phyloP scores from a whole-genome alignment of 2,888 invertebrate genomes.

The Drosophila paramelanica region DNA sequence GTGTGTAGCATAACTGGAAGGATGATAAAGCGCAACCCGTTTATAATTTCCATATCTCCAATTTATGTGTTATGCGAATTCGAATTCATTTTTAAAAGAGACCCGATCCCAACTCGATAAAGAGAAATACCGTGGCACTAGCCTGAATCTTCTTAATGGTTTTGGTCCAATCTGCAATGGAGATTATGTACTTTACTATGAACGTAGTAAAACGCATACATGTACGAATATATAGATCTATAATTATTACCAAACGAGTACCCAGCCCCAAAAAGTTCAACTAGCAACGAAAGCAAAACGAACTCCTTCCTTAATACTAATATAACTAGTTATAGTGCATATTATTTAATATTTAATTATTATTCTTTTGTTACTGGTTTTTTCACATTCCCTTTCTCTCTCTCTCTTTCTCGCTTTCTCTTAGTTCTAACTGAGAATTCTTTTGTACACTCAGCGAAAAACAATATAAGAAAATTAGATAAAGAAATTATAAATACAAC shows the following conservation, averaged over 20 bases:
- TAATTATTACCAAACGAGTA: slow-evolving; percentile 5
- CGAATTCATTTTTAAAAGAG: slow-evolving; percentile 36
- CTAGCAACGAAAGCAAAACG: slow-evolving; percentile 1
- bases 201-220: slow-evolving; percentile 81
- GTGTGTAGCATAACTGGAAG: slow-evolving; percentile 53
- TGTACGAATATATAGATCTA: slow-evolving; percentile 16
- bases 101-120: slow-evolving; percentile 19
- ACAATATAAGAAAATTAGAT: too few species aligned
- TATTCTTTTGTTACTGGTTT: slow-evolving; percentile 16
- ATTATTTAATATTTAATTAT: slow-evolving; percentile 9
- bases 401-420: not conserved
- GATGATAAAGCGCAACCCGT: slow-evolving; percentile 16
- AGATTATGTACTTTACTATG: slow-evolving; percentile 85
- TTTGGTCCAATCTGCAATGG: slow-evolving; percentile 85
- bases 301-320: slow-evolving; percentile 5
- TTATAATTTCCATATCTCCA: slow-evolving; percentile 47
- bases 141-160: slow-evolving; percentile 85
- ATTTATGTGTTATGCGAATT: slow-evolving; percentile 49
- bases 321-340: slow-evolving; percentile 31
- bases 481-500: too few species aligned
- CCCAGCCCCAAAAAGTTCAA: slow-evolving; percentile 11
- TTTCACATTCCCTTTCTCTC: slow-evolving; percentile 4
- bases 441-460: not conserved
- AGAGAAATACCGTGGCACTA: slow-evolving; percentile 79
- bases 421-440: not conserved